phyloP scores from a whole-genome alignment of 2,113 vertebrate genomes.

The Argyrosomus japonicus region DNA sequence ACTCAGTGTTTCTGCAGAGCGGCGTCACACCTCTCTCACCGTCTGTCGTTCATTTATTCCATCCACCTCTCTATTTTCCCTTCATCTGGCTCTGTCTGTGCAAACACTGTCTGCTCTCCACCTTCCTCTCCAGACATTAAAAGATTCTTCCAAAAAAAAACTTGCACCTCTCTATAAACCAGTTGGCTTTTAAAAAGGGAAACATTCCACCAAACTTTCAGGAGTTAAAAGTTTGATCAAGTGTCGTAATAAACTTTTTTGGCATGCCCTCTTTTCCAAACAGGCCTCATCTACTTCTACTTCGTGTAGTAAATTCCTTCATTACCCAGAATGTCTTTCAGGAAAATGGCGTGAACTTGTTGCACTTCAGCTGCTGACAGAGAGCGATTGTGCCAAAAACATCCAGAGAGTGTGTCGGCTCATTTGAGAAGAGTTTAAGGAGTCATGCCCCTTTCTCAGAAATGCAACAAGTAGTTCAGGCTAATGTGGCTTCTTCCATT shows the following conservation, averaged over 20 bases:
- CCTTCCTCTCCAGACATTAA: slow-evolving; percentile 37
- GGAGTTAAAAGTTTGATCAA: slow-evolving; percentile 24
- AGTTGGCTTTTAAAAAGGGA: background rate
- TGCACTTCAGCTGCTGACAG: slow-evolving; percentile 30
- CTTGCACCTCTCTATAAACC: background rate
- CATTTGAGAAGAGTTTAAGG: background rate
- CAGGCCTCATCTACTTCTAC: slow-evolving; percentile 11
- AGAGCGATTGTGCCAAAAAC: background rate
- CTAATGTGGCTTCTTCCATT: background rate
- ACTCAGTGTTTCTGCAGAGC: slow-evolving; percentile 60
- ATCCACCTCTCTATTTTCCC: slow-evolving; percentile 22
- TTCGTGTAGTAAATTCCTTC: slow-evolving; percentile 12
- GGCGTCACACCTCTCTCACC: slow-evolving; percentile 6
- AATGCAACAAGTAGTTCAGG: background rate
- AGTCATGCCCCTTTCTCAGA: background rate
- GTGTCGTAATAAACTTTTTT: slow-evolving; percentile 6
- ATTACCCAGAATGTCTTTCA: slow-evolving; percentile 4
- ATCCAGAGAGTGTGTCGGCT: background rate
- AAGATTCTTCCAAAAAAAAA: slow-evolving; percentile 17
- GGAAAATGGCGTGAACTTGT: slow-evolving; percentile 17
- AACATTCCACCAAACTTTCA: background rate
- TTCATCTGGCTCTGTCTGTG: slow-evolving; percentile 31
- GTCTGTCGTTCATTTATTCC: slow-evolving; percentile 36
- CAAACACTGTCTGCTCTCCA: slow-evolving; percentile 42
- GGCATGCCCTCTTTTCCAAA: slow-evolving; percentile 7